Base-by-base conservation (phyloP, 2,113 vertebrate species). In the Aptenodytes patagonicus region DNA sequence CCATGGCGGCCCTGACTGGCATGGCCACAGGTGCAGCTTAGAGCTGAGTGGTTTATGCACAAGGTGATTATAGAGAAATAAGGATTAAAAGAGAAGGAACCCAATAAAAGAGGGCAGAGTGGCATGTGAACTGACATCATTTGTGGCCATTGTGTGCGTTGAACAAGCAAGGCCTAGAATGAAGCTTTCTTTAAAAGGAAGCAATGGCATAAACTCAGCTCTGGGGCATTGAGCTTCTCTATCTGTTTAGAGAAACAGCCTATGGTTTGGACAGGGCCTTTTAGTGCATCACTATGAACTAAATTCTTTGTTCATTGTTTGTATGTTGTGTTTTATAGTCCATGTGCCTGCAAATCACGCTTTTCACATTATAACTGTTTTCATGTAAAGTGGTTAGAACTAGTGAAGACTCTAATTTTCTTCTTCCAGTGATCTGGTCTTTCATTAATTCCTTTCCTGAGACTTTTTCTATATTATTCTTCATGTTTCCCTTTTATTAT, bases 21-120 rank as follows among this genome's bases (percentile, higher is more conserved):
- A 55, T 1, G 2, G 19, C 19, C 40, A 31, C 0, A 0, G 26
- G n/a, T 36, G n/a, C 24, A 49, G 16, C 13, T 20, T 70, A 32
- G 20, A 78, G 20, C 9, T n/a, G 6, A 55, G 11, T 17, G 32
- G 3, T 44, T 49, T 65, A 49, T 42, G 31, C 17, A 44, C 6
- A 32, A 55, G 24, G 9, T 90, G 24, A 55, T 70, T 55, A 14
- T 47, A 17, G 10, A 40, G 13, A 17, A 54, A 19, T 14, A 54
- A 36, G 11, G 5, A 47, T 15, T 46, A 57, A 58, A 79, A 79
- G 40, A 73, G 40, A 80, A 73, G 8, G 18, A 72, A 85, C 10
- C 4, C 16, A 28, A 46, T 2, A 64, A 11, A 66, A 73, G 11
- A 47, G 7, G 18, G 13, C 14, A 51, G 24, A 58, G 6, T 46